A percentile compares a stretch with the other conserved stretches of the same genome.
Evolutionary conservation across 2,797 vertebrate species (phyloP).

Genomic region (Periparus ater): DNA sequence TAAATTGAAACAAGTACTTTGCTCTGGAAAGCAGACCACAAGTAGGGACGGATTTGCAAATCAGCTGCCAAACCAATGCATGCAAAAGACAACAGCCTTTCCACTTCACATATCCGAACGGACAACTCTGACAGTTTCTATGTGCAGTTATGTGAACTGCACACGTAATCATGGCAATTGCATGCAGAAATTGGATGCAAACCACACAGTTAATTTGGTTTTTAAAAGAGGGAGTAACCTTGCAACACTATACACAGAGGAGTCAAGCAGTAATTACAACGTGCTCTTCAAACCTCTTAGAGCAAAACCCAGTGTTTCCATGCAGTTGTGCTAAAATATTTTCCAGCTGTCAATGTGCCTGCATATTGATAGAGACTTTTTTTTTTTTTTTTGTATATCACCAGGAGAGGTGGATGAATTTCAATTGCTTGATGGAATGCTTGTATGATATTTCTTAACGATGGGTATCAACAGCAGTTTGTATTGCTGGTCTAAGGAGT

Average conservation of each 20-base stretch:
- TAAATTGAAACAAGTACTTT: not conserved
- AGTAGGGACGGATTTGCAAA: not conserved
- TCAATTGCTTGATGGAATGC: slow-evolving; percentile 35
- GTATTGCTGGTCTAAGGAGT: not conserved
- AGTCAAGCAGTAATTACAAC: slow-evolving; percentile 26
- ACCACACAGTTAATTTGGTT: slow-evolving; percentile 36
- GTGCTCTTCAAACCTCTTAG: slow-evolving; percentile 3
- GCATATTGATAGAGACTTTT: not conserved
- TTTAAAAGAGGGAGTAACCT: slow-evolving; percentile 2
- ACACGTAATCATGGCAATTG: slow-evolving; percentile 14
- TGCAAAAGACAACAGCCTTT: not conserved
- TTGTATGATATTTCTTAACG: not conserved
- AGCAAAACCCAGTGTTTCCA: slow-evolving; percentile 7
- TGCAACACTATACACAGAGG: not conserved
- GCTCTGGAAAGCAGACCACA: not conserved
- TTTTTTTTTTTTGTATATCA: not conserved
- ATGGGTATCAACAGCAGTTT: slow-evolving; percentile 32
- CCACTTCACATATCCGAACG: not conserved
- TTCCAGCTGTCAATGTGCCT: slow-evolving; percentile 31
- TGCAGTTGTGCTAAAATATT: slow-evolving; percentile 3
- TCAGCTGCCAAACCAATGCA: not conserved
- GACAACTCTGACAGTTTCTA: slow-evolving; percentile 15
- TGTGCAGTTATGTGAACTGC: slow-evolving; percentile 12
- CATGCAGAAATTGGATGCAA: slow-evolving; percentile 26
- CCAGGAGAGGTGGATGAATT: slow-evolving; percentile 21